Base-by-base conservation (phyloP, 2,888 invertebrate genomes). In the Lissonota sp. region DNA sequence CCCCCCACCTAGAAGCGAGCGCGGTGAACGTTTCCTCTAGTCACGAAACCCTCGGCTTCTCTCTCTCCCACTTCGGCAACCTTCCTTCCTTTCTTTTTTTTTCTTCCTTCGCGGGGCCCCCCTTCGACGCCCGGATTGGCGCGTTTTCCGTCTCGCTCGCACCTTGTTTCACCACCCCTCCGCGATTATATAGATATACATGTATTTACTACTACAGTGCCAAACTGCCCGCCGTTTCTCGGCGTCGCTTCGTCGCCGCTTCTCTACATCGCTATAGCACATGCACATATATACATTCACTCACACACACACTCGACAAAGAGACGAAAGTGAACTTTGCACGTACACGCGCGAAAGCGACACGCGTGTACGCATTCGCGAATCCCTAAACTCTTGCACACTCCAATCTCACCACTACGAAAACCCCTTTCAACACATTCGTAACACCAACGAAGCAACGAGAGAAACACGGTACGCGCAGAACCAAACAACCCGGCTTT, bases 241-340 rank as follows among this genome's bases (percentile, higher is more conserved):
- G 75, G 79, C 77, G 84, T 80, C 83, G 71, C 80, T 84, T 82
- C 80, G 71, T 83, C 84, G 74, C 71, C 74, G 67, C 64, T 78
- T 66, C 66, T 64, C 80, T 64, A 71, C 71, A 78, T 82, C 67
- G 74, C 74, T 75, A 74, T 77, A 60, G 73, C 75, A 73, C 58
- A 60, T 16, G 10, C 58, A 14, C 62, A 55, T 70, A 37, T 51
- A n/a, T 53, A 40, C 8, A 63, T 53, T 55, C 37, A 53, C 53
- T 60, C 51, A 55, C 53, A 53, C 12, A 63, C 26, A 26, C 26
- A 26, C 26, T 26, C 26, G 26, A 26, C 26, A 26, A 26, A 26
- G 26, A 26, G 26, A 26, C 26, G 26, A 26, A 26, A 26, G 26
- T 26, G 26, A 26, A 26, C 26, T 26, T 26, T 26, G 26, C 26